These are phyloP conservation scores for Mormyrops boulengeri DNA, from an alignment of 2,797 vertebrate species.

Conservation along the genomic window DNA sequence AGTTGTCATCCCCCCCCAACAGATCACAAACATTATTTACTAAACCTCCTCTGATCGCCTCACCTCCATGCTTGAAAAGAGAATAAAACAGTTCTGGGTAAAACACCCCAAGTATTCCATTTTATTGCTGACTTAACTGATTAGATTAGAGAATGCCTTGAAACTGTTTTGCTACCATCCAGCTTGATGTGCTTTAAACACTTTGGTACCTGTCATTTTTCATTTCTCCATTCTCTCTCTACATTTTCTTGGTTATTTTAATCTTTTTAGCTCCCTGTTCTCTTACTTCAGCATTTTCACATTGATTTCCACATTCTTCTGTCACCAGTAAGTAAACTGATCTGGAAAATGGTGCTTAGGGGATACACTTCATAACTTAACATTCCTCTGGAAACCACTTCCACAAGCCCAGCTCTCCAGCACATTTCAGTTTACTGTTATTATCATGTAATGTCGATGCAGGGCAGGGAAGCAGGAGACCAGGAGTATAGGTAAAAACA, in stretches of 20 bases:
- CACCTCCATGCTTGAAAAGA: background rate
- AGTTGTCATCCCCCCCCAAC: background rate
- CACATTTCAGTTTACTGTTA: background rate
- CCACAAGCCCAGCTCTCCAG: background rate
- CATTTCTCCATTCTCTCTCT: background rate
- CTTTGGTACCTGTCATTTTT: background rate
- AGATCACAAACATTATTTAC: background rate
- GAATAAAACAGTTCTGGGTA: background rate
- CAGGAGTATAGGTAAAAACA: background rate
- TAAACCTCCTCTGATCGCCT: background rate
- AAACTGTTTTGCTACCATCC: background rate
- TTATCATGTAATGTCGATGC: background rate
- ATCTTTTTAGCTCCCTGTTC: background rate
- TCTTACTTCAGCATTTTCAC: background rate
- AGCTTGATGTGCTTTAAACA: background rate
- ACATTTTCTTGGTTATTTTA: background rate
- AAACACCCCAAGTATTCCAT: background rate
- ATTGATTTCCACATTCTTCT: background rate
- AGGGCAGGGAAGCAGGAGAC: background rate
- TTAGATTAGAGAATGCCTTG: background rate
- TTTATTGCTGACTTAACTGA: background rate
- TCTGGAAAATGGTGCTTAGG: background rate
- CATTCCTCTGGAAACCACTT: background rate
- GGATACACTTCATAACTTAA: background rate
- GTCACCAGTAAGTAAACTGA: background rate